phyloP scores from a whole-genome alignment of 2,888 invertebrate species.

The Aporophyla lueneburgensis region DNA sequence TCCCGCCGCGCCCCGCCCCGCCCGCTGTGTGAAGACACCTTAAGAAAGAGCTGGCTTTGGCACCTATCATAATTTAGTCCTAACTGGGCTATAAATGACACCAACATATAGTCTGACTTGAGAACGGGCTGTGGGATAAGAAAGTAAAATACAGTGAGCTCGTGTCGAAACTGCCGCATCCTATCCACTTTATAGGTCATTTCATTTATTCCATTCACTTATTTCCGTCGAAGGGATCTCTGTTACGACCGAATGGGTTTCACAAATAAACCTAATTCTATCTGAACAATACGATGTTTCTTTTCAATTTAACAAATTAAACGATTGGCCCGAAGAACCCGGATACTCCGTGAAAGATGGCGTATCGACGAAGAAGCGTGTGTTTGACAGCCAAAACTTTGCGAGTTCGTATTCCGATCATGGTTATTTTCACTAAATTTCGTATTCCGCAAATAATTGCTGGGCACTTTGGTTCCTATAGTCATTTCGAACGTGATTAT shows the following conservation, averaged over 20 bases:
- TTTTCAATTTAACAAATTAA: slow-evolving; percentile 90
- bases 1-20: too few species aligned
- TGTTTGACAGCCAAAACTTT: slow-evolving; percentile 46
- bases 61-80: slow-evolving; percentile 32
- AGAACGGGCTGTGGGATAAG: slow-evolving; percentile 62
- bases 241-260: slow-evolving; percentile 87
- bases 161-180: slow-evolving; percentile 81
- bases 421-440: slow-evolving; percentile 57
- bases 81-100: slow-evolving; percentile 45
- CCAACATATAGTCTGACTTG: slow-evolving; percentile 37
- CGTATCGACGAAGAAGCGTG: slow-evolving; percentile 50
- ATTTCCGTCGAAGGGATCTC: slow-evolving; percentile 85
- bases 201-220: slow-evolving; percentile 89
- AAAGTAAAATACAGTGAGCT: slow-evolving; percentile 78
- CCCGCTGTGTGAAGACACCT: too few species aligned
- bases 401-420: slow-evolving; percentile 47
- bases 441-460: slow-evolving; percentile 60
- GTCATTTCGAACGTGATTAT: slow-evolving; percentile 55
- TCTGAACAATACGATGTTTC: slow-evolving; percentile 87
- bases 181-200: slow-evolving; percentile 87
- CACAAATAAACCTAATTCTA: slow-evolving; percentile 88
- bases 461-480: slow-evolving; percentile 48
- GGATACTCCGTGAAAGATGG: slow-evolving; percentile 68
- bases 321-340: slow-evolving; percentile 73
- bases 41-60: background rate